These are phyloP conservation scores for Drosophila acutilabella DNA, from an alignment of 2,888 invertebrate species.

Conservation along the genomic window DNA sequence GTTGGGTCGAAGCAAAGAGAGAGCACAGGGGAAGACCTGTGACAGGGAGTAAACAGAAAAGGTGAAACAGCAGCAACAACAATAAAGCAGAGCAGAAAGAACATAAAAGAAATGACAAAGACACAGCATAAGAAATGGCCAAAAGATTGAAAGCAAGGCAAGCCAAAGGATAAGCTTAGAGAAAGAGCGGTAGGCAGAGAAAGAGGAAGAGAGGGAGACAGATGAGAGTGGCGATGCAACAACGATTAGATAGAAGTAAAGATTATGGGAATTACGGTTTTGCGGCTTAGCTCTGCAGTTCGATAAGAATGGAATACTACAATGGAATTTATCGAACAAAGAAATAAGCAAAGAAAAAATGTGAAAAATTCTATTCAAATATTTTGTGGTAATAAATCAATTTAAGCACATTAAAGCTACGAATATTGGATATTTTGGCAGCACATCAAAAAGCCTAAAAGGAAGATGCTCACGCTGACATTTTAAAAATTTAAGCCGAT, in stretches of 20 bases:
- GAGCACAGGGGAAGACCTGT: neutral
- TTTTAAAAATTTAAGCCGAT: neutral
- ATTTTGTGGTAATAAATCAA: neutral
- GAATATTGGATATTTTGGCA: neutral
- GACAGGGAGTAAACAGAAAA: constrained; percentile 48
- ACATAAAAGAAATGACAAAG: constrained; percentile 32
- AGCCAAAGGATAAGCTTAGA: constrained; percentile 6
- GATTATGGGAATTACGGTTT: constrained; percentile 9
- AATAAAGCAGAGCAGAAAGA: constrained; percentile 31
- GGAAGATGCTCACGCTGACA: neutral
- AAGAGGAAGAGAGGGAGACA: neutral
- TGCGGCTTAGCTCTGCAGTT: constrained; percentile 3
- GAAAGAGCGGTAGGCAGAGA: constrained; percentile 12
- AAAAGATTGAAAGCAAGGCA: constrained; percentile 31
- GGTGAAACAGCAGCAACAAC: constrained; percentile 55
- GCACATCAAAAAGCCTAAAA: neutral
- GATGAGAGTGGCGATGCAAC: neutral
- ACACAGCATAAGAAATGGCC: constrained; percentile 20
- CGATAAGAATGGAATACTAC: constrained; percentile 9
- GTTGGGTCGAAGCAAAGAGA: neutral
- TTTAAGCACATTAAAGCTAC: constrained; percentile 1
- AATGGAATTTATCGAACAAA: constrained; percentile 5
- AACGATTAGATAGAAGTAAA: constrained; percentile 17
- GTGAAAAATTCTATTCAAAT: constrained; percentile 4
- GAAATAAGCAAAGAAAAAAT: neutral